Conservation (phyloP, 2,888 invertebrate species). For the Adelphocoris suturalis region DNA sequence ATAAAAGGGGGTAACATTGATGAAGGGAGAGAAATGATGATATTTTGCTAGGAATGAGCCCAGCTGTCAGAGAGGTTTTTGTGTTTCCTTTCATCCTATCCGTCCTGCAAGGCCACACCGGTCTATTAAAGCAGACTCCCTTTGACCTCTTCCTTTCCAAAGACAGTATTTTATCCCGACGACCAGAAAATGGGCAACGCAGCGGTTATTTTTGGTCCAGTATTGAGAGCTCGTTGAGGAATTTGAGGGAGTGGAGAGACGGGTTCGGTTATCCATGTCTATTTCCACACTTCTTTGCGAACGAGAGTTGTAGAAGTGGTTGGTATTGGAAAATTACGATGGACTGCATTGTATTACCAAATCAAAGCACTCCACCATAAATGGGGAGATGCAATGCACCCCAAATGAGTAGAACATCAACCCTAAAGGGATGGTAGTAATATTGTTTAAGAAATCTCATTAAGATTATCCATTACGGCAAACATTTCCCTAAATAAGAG, state of each 20-base stretch:
- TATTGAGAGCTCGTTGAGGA: not conserved
- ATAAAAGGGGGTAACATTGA: not conserved
- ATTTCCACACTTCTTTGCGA: too few relatives aligned
- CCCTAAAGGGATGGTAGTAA: too few relatives aligned
- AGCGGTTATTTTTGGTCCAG: not conserved
- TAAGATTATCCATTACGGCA: too few relatives aligned
- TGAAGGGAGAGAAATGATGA: not conserved
- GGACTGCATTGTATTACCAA: not conserved
- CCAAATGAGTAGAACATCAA: too few relatives aligned
- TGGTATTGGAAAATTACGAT: not conserved
- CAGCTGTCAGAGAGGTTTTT: not conserved
- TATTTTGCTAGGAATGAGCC: constrained; percentile 1
- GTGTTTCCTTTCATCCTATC: not conserved
- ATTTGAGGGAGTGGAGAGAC: not conserved
- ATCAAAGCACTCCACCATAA: too few relatives aligned
- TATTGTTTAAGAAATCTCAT: too few relatives aligned
- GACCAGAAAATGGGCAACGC: not conserved
- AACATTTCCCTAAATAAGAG: too few relatives aligned
- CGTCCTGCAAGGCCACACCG: not conserved
- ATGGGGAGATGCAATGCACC: too few relatives aligned
- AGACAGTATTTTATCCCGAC: not conserved
- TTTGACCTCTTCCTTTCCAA: constrained; percentile 17
- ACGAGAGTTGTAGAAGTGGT: too few relatives aligned
- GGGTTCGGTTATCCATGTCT: not conserved
- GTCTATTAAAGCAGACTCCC: constrained; percentile 21